Conservation (phyloP, 2,113 vertebrate genomes). For the Python bivittatus region DNA sequence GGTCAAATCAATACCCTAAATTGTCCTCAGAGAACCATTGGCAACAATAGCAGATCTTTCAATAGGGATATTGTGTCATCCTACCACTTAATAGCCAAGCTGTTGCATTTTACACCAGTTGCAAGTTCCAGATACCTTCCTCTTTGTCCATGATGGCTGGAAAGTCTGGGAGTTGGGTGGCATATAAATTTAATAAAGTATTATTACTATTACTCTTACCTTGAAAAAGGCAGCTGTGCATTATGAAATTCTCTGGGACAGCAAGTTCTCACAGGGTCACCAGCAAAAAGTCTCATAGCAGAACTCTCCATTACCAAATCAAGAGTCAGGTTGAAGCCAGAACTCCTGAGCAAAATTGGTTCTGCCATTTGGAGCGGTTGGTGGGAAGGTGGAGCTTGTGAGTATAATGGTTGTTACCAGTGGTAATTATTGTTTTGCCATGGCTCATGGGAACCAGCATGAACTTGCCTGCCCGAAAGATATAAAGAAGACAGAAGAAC, state of each 20-base stretch:
- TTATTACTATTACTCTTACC: neutral
- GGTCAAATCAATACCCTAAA: neutral
- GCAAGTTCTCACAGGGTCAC: neutral
- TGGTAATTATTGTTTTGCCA: neutral
- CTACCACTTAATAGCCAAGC: neutral
- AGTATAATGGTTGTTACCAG: neutral
- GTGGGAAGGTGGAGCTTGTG: neutral
- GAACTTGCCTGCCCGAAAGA: conserved; percentile 79
- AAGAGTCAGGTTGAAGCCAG: neutral
- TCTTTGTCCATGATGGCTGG: neutral
- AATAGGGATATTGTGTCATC: neutral
- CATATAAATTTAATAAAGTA: neutral
- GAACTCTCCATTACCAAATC: neutral
- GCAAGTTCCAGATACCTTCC: neutral
- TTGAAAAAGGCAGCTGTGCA: neutral
- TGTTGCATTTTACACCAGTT: neutral
- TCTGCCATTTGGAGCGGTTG: neutral
- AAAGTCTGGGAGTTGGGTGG: neutral
- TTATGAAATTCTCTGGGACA: neutral
- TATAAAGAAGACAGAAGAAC: conserved; percentile 78
- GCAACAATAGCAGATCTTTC: neutral
- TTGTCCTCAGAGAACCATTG: neutral
- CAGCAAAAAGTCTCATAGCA: neutral
- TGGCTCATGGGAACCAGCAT: conserved; percentile 72
- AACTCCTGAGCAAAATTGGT: neutral